Evolutionary conservation across 2,888 invertebrate species (phyloP).

Genomic region (Pollenia angustigena): DNA sequence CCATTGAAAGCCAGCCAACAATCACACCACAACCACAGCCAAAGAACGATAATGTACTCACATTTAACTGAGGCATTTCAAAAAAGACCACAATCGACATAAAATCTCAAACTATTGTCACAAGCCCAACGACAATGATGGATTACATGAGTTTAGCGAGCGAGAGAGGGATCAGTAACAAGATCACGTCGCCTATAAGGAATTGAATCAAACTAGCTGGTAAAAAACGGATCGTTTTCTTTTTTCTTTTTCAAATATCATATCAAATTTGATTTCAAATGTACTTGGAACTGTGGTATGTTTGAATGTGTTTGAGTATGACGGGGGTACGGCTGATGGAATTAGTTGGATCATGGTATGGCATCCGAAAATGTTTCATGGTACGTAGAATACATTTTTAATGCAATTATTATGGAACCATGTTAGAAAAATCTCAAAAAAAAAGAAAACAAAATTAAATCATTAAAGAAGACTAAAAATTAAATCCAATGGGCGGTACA

Average conservation of each 20-base stretch:
- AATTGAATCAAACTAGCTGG: slow-evolving; percentile 60
- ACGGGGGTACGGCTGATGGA: slow-evolving; percentile 34
- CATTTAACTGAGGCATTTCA: slow-evolving; percentile 68
- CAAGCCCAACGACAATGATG: slow-evolving; percentile 67
- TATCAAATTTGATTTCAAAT: slow-evolving; percentile 22
- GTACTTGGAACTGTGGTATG: background rate
- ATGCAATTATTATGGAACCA: slow-evolving; percentile 65
- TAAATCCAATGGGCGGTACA: slow-evolving; percentile 60
- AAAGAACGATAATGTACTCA: slow-evolving; percentile 70
- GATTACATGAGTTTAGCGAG: slow-evolving; percentile 71
- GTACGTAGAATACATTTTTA: slow-evolving; percentile 67
- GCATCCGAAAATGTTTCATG: slow-evolving; percentile 69
- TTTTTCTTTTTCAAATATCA: slow-evolving; percentile 25
- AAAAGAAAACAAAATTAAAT: slow-evolving; percentile 8
- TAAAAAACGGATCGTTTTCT: background rate
- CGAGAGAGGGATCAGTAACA: slow-evolving; percentile 70
- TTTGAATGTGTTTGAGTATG: slow-evolving; percentile 38
- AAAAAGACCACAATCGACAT: slow-evolving; percentile 67
- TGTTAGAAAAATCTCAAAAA: background rate
- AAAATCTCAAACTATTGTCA: slow-evolving; percentile 73
- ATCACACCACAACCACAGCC: slow-evolving; percentile 3
- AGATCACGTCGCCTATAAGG: slow-evolving; percentile 72
- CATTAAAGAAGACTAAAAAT: slow-evolving; percentile 48
- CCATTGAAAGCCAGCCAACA: slow-evolving; percentile 7
- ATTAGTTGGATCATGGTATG: slow-evolving; percentile 56